Evolutionary conservation across 2,113 vertebrate species (phyloP).

Genomic region (Brachypodius melanocephalos): DNA sequence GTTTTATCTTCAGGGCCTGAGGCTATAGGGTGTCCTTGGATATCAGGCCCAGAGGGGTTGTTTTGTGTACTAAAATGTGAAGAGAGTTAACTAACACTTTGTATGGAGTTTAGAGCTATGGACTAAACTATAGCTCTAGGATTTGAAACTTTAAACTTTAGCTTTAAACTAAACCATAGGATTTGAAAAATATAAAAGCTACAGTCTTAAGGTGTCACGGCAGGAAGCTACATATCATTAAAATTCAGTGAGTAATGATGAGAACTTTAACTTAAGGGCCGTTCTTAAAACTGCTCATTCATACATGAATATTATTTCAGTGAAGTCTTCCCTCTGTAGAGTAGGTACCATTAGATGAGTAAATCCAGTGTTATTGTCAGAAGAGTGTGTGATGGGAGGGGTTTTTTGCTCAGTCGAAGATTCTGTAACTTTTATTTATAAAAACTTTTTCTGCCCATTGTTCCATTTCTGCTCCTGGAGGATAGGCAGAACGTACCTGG

Average conservation of each 20-base stretch:
- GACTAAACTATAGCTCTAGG: no score
- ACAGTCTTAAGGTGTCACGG: not conserved
- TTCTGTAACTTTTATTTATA: not conserved
- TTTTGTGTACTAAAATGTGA: not conserved
- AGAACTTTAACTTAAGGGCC: not conserved
- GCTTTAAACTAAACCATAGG: no score
- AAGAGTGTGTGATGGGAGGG: not conserved
- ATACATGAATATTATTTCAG: not conserved
- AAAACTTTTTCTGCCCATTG: not conserved
- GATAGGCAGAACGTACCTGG: not conserved
- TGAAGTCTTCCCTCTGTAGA: not conserved
- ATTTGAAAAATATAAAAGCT: no score
- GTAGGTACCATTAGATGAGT: not conserved
- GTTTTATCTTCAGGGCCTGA: not conserved
- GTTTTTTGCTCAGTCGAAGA: accelerated
- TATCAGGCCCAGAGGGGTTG: not conserved
- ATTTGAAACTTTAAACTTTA: no score
- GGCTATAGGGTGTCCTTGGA: not conserved
- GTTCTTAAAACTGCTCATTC: not conserved
- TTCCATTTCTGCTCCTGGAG: not conserved
- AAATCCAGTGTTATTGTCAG: not conserved
- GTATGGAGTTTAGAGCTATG: not conserved
- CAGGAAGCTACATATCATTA: not conserved
- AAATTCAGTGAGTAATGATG: not conserved
- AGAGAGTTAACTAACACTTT: not conserved